phyloP scores from a whole-genome alignment of 2,888 invertebrate genomes.

The Hirtodrosophila duncani region DNA sequence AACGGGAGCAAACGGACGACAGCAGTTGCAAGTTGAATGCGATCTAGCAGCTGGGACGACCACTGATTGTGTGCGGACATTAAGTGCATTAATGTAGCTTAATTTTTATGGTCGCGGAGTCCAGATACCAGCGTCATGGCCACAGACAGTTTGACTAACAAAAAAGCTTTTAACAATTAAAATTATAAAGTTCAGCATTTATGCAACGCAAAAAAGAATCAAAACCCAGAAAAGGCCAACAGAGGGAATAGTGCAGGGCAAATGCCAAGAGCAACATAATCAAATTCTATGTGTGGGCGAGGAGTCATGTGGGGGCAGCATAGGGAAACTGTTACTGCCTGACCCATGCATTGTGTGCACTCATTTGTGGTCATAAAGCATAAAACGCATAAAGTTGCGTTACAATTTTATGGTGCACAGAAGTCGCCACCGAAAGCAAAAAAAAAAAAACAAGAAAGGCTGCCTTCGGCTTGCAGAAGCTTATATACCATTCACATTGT shows the following conservation, averaged over 20 bases:
- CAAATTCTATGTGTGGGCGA: constrained; percentile 50
- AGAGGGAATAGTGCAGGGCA: constrained; percentile 22
- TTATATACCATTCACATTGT: background rate
- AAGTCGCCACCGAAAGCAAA: constrained; percentile 42
- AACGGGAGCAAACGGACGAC: constrained; percentile 18
- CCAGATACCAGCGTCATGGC: background rate
- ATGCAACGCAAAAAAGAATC: constrained; percentile 39
- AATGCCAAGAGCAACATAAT: constrained; percentile 54
- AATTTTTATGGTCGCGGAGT: constrained; percentile 41
- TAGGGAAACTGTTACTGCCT: constrained; percentile 24
- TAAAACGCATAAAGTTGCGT: constrained; percentile 72
- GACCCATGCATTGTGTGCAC: constrained; percentile 48
- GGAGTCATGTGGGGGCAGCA: constrained; percentile 2
- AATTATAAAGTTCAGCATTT: constrained; percentile 73
- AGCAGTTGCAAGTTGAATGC: constrained; percentile 7
- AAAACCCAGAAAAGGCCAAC: constrained; percentile 13
- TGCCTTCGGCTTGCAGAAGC: background rate
- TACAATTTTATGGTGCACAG: constrained; percentile 68
- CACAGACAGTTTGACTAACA: constrained; percentile 37
- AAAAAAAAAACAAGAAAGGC: constrained; percentile 6
- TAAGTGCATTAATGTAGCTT: constrained; percentile 66
- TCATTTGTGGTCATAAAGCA: constrained; percentile 74
- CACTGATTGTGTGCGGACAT: constrained; percentile 43
- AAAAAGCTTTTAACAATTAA: constrained; percentile 73
- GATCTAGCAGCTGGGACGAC: constrained; percentile 25